Base-by-base conservation (phyloP, 1,140 invertebrate species). In the Pseudomyrmex sp. region DNA sequence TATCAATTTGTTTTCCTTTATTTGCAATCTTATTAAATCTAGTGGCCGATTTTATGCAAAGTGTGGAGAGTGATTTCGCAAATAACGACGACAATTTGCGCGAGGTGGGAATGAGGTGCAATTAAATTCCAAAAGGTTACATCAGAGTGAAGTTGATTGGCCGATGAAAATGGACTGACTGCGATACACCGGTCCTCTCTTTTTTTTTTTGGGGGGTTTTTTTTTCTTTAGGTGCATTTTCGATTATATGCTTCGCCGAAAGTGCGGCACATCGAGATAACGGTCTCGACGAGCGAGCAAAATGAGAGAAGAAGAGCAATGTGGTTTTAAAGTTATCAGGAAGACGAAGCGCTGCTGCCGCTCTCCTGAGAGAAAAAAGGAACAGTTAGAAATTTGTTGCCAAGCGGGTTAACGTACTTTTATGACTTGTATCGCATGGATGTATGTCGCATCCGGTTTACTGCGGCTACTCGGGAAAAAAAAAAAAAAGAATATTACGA, bases 201-300 rank as follows among this genome's bases (percentile, higher is more conserved):
- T 7, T 7, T 35, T 69, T 35, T 35, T 88, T 70, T 80, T 66
- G n/a, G n/a, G n/a, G n/a, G n/a, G 44, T 80, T 80, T 2, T 35
- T 35, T 35, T 35, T 35, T 35, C 0, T 35, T 35, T 35, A 7
- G 35, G 35, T 61, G 12, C 12, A 59, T 72, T 59, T 85, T 80
- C 26, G 70, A 84, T 84, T 82, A 77, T 18, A 35, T 35, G 35
- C 35, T 35, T 59, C 46, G 20, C 62, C 65, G 83, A 88, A 85
- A 85, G 69, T 90, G 85, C 85, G 65, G 76, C 85, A 86, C 77
- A 90, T 89, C 82, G 18, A 84, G 91, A 92, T 92, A 91, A 91
- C 74, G 83, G 58, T 61, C 73, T 70, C 5, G 10, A 35, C 48
- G 48, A 73, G 23, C 18, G 70, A 44, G 46, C 23, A 59, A 50